phyloP scores from a whole-genome alignment of 2,797 vertebrate species.

The Crenuchus spilurus region DNA sequence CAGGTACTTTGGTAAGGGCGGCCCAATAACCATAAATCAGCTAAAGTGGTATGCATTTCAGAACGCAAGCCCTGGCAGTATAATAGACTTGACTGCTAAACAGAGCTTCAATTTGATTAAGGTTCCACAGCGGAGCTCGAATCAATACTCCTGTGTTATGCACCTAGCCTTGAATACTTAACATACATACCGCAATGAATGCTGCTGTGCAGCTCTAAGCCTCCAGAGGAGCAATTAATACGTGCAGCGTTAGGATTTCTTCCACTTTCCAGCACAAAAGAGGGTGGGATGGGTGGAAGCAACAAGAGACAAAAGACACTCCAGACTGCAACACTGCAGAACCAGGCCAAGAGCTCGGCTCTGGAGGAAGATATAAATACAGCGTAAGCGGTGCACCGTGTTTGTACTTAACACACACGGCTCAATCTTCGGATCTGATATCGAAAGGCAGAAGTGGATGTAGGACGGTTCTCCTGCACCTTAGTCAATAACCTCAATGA shows the following conservation, averaged over 20 bases:
- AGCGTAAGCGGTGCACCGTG: not conserved
- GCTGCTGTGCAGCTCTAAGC: conserved; percentile 12
- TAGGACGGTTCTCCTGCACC: conserved; percentile 36
- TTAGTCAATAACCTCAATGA: conserved; percentile 49
- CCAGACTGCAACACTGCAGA: not conserved
- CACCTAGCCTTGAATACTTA: conserved; percentile 52
- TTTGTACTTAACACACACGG: conserved; percentile 30
- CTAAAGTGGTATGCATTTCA: conserved; percentile 57
- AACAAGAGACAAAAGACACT: not conserved
- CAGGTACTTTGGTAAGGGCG: conserved; percentile 45
- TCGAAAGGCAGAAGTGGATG: conserved; percentile 38
- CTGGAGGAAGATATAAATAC: conserved; percentile 36
- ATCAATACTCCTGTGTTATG: conserved; percentile 57
- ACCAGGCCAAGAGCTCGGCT: conserved; percentile 11
- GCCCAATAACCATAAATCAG: conserved; percentile 53
- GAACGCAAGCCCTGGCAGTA: conserved; percentile 45
- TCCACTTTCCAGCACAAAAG: conserved; percentile 30
- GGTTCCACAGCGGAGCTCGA: conserved; percentile 47
- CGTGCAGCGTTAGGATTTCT: conserved; percentile 21
- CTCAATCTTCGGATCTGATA: conserved; percentile 26
- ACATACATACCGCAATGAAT: conserved; percentile 32
- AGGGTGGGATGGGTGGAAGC: not conserved
- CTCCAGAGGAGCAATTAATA: conserved; percentile 54
- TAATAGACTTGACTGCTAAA: conserved; percentile 62
- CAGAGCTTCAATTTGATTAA: conserved; percentile 59